These are phyloP conservation scores for Myopa tessellatipennis DNA, from an alignment of 2,888 invertebrate genomes.

Conservation along the genomic window DNA sequence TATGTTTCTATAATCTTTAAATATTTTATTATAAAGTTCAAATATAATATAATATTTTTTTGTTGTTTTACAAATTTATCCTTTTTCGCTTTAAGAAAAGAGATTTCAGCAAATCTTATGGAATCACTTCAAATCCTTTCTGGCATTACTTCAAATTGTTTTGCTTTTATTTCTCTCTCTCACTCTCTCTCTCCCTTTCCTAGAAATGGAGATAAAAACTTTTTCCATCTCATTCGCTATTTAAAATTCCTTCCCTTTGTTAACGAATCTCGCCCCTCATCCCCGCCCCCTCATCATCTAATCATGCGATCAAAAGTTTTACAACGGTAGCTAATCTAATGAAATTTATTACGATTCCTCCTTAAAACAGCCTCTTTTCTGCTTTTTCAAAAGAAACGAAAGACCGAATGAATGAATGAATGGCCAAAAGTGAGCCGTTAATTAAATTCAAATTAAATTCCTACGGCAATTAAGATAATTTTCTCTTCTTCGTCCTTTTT, in stretches of 20 bases:
- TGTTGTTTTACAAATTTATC: too few relatives aligned
- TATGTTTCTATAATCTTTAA: too few relatives aligned
- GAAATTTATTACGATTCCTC: neutral
- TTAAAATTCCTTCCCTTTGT: neutral
- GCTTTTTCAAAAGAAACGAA: neutral
- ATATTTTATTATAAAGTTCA: too few relatives aligned
- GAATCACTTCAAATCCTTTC: too few relatives aligned
- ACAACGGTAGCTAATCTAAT: neutral
- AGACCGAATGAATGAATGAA: neutral
- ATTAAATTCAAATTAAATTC: conserved; percentile 35
- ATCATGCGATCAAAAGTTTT: conserved; percentile 3
- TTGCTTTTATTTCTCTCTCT: too few relatives aligned
- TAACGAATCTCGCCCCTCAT: too few relatives aligned
- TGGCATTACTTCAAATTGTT: too few relatives aligned
- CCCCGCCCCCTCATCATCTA: neutral
- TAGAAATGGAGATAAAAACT: too few relatives aligned
- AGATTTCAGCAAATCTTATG: too few relatives aligned
- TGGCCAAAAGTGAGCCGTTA: conserved; percentile 24
- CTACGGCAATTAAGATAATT: conserved; percentile 18
- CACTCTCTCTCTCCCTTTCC: neutral
- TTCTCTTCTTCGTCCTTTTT: neutral
- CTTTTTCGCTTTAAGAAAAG: too few relatives aligned
- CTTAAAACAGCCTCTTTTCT: neutral
- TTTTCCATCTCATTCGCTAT: neutral
- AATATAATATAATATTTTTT: too few relatives aligned